phyloP scores from a whole-genome alignment of 2,797 vertebrate genomes.

The Platalea minor region DNA sequence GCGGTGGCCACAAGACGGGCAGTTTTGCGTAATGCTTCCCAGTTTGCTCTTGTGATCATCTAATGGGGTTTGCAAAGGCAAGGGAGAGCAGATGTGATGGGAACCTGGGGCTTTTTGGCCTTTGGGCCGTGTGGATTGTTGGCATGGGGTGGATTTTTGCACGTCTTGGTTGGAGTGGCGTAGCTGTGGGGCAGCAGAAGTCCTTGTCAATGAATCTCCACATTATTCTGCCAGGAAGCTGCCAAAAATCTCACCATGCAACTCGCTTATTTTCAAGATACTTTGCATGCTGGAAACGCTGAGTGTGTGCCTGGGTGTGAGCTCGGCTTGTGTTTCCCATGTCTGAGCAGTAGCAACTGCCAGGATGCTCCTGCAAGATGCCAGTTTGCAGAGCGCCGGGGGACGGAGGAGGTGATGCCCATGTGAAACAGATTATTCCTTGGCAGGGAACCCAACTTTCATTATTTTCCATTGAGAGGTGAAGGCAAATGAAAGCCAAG shows the following conservation, averaged over 20 bases:
- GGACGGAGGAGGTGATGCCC: background rate
- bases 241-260: background rate
- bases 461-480: background rate
- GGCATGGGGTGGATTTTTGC: background rate
- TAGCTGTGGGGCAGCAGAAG: background rate
- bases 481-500: background rate
- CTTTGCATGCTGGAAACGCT: background rate
- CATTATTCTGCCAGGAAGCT: accelerated
- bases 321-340: accelerated
- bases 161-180: accelerated
- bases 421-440: background rate
- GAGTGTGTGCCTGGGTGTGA: background rate
- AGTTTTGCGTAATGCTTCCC: accelerated
- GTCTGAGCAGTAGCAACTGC: background rate
- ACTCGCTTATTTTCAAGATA: background rate
- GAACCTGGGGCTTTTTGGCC: background rate
- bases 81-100: background rate
- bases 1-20: accelerated
- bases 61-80: background rate
- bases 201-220: background rate
- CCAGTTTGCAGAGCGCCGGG: background rate
- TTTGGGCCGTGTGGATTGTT: background rate
- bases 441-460: background rate
- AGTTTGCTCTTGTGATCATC: background rate
- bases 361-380: background rate